These are phyloP conservation scores for Elysia crispata DNA, from an alignment of 2,888 invertebrate genomes.

Conservation along the genomic window DNA sequence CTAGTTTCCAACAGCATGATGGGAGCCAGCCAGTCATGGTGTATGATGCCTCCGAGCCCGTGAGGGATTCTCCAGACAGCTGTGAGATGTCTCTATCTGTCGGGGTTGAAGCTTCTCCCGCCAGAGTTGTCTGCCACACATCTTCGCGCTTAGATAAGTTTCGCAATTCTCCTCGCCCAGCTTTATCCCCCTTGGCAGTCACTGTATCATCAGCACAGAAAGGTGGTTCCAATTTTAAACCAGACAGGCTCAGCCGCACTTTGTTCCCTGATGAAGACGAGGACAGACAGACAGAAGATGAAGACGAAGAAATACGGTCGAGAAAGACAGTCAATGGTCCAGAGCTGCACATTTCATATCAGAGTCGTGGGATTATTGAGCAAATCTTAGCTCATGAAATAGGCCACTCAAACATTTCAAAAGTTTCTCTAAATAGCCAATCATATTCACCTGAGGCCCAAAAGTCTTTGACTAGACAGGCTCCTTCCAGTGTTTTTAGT, in stretches of 20 bases:
- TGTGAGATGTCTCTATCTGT: conserved; percentile 64
- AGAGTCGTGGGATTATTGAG: conserved; percentile 40
- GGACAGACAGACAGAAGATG: background rate
- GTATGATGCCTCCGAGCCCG: conserved; percentile 62
- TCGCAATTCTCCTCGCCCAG: background rate
- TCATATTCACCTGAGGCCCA: background rate
- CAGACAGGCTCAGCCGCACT: background rate
- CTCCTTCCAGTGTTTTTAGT: background rate
- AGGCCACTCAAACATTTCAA: conserved; percentile 6
- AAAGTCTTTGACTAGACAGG: background rate
- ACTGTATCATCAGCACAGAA: background rate
- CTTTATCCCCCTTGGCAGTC: background rate
- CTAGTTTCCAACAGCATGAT: background rate
- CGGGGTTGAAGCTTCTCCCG: conserved; percentile 65
- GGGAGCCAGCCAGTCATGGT: conserved; percentile 53
- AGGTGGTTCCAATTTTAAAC: background rate
- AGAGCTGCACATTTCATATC: background rate
- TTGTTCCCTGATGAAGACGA: background rate
- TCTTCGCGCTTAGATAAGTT: conserved; percentile 34
- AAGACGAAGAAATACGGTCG: background rate
- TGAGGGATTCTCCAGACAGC: conserved; percentile 49
- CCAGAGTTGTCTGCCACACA: conserved; percentile 67
- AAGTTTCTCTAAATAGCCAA: conserved; percentile 44
- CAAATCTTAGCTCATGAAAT: conserved; percentile 41
- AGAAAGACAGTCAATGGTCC: background rate